Conservation (phyloP, 2,113 vertebrate species). For the Xyliphius kryptos region DNA sequence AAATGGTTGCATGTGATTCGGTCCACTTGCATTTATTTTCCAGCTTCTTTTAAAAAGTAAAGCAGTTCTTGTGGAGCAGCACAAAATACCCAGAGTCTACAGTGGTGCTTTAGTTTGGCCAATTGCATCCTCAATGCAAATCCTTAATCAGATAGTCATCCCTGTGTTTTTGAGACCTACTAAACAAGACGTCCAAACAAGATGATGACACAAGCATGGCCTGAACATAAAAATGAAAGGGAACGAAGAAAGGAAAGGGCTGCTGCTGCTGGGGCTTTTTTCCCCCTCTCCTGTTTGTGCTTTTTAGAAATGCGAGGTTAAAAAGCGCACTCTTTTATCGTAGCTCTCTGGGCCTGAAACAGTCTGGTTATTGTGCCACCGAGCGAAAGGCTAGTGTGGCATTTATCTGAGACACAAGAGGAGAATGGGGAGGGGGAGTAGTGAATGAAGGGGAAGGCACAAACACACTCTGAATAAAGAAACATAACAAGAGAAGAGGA, state of each 20-base stretch:
- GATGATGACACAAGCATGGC: slow-evolving; percentile 55
- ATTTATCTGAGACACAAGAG: slow-evolving; percentile 64
- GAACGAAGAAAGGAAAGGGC: slow-evolving; percentile 35
- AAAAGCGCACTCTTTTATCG: slow-evolving; percentile 63
- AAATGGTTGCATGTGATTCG: not conserved
- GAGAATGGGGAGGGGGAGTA: slow-evolving; percentile 36
- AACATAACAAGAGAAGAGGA: slow-evolving; percentile 66
- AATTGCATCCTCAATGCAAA: slow-evolving; percentile 11
- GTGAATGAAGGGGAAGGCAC: slow-evolving; percentile 47
- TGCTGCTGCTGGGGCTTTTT: slow-evolving; percentile 41
- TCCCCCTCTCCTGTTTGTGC: slow-evolving; percentile 36
- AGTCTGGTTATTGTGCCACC: slow-evolving; percentile 65
- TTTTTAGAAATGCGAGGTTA: slow-evolving; percentile 66
- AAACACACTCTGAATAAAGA: slow-evolving; percentile 71
- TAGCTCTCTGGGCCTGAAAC: slow-evolving; percentile 53
- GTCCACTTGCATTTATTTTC: not conserved
- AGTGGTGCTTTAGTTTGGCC: not conserved
- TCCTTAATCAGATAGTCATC: slow-evolving; percentile 9
- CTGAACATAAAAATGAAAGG: slow-evolving; percentile 53
- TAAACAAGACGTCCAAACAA: slow-evolving; percentile 67
- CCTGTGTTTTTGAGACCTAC: slow-evolving; percentile 43
- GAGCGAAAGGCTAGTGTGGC: slow-evolving; percentile 67
- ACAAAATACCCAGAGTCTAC: not conserved
- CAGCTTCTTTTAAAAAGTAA: too few species aligned
- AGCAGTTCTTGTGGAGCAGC: too few species aligned